Conservation (phyloP, 92 coral and sea anemone genomes). For the Actinernus sp. region DNA sequence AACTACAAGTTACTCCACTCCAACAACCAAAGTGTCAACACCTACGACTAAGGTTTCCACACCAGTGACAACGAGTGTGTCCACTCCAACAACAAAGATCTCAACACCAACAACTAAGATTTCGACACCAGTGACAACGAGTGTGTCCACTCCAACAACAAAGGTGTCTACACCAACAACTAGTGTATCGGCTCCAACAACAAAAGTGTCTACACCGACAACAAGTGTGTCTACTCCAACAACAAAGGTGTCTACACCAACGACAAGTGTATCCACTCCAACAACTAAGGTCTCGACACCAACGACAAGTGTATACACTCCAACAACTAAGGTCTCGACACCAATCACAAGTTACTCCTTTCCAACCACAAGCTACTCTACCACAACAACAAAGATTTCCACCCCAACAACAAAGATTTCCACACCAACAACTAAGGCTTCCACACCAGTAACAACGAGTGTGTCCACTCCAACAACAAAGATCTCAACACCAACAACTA, state of each 20-base stretch:
- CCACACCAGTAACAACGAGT: conserved; percentile 22
- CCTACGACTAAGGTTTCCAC: not conserved
- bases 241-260: not conserved
- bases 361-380: not conserved
- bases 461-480: conserved; percentile 26
- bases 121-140: not conserved
- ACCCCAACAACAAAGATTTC: not conserved
- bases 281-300: not conserved
- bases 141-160: not conserved
- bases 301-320: not conserved
- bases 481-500: conserved; percentile 1
- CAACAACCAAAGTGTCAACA: not conserved
- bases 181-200: not conserved
- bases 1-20: not conserved
- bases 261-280: not conserved
- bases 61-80: not conserved
- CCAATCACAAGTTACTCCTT: not conserved
- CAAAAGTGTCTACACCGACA: not conserved
- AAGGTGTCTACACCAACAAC: not conserved
- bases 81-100: not conserved
- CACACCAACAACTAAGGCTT: not conserved
- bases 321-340: not conserved
- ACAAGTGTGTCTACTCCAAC: not conserved
- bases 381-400: not conserved
- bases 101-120: not conserved